Evolutionary conservation across 2,113 vertebrate genomes (phyloP).

Genomic region (Phyllostomus hastatus): DNA sequence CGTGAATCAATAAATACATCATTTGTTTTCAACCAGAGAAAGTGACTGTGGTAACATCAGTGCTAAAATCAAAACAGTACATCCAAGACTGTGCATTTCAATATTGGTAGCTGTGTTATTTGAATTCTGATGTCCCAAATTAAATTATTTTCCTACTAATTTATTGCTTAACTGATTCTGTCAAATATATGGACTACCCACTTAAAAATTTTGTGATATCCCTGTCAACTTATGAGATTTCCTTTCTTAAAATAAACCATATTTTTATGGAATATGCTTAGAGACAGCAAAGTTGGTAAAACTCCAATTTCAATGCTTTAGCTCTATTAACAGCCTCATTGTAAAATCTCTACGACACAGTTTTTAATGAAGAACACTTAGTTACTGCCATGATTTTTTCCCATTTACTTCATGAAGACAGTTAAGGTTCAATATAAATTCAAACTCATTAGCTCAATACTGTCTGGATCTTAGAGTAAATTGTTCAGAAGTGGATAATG

Average conservation of each 20-base stretch:
- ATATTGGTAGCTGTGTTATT: not conserved
- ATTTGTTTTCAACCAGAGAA: not conserved
- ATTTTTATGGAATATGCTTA: conserved; percentile 56
- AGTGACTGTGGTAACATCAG: not conserved
- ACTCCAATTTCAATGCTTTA: conserved; percentile 80
- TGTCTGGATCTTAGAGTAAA: conserved; percentile 81
- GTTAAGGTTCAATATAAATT: conserved; percentile 84
- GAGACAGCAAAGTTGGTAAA: conserved; percentile 77
- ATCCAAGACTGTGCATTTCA: not conserved
- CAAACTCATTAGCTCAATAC: conserved; percentile 84
- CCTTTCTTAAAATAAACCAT: conserved; percentile 40
- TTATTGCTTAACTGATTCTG: not conserved
- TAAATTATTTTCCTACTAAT: not conserved
- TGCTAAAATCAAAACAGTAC: not conserved
- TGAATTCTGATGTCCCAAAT: not conserved
- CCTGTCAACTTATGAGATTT: not conserved
- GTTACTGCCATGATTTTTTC: conserved; percentile 80
- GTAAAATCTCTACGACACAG: conserved; percentile 78
- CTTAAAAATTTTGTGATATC: conserved; percentile 8
- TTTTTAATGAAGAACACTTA: conserved; percentile 82
- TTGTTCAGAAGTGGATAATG: conserved; percentile 83
- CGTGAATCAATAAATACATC: not conserved
- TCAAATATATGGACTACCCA: not conserved
- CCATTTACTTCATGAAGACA: conserved; percentile 80
- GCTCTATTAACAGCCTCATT: conserved; percentile 80